Evolutionary conservation across 2,888 invertebrate species (phyloP), one percentile per base, ranked within the genome.

Genomic region (Andrena bicolor): DNA sequence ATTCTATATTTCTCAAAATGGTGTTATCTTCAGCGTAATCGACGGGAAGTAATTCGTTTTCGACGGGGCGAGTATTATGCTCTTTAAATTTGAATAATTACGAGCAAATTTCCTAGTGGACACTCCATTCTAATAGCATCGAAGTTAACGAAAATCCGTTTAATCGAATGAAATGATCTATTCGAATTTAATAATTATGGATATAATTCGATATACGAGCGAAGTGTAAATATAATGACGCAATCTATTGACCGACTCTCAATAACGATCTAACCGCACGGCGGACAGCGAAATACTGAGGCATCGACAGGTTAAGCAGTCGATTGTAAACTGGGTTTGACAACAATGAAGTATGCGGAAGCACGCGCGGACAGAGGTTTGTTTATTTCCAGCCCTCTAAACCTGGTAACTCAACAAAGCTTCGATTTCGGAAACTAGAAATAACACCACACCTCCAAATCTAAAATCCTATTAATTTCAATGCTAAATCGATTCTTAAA

Each of bases 251-350:
- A 65, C 65, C 58, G 63, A 30, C 72, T 41, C 53, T 51, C 75
- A 63, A 80, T 28, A 53, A 68, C 53, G 61, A 63, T 53, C 61
- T 51, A 58, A 56, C 23, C 32, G 53, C 51, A 30, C 61, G 53
- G 71, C 64, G 13, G 64, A 20, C 2, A 41, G 66, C 64, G 35
- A 35, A 41, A 58, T n/a, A 64, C 41, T 13, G 58, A 74, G 16
- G 26, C 13, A 73, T 49, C 66, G 48, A 5, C 56, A 32, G 41
- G 53, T 56, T 53, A 78, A 65, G 23, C 13, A 53, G 10, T 48
- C n/a, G 35, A 63, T 73, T 63, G 74, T 41, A 51, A 70, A 70
- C 58, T 60, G 35, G 58, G 49, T 48, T 66, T 71, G 77, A 74
- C 70, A 53, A 56, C 16, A 26, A 51, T 30, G 23, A 48, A 48